Evolutionary conservation across 2,888 invertebrate species (phyloP), one percentile per base, ranked within the genome.

Genomic region (Sesia bembeciformis): DNA sequence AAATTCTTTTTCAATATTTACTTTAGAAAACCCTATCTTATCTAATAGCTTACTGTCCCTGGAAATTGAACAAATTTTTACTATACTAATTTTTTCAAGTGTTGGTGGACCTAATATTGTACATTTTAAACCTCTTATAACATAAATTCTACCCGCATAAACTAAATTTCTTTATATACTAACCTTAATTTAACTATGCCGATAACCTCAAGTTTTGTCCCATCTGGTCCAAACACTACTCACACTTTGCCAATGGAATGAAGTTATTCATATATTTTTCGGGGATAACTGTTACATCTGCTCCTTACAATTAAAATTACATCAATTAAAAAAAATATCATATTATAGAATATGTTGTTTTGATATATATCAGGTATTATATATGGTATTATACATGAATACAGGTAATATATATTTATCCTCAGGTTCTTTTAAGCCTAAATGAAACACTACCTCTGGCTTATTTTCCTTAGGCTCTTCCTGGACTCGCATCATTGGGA

Each of bases 71-170:
- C 39, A 49, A 4, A 53, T 43, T 3, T 39, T 46, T 40, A 53
- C 39, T 46, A 51, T 39, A 40, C 5, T 49, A 52, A 52, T 53
- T 39, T n/a, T 1, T 46, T 52, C 42, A 5, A 56, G 42, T 8
- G 52, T 51, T 38, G 54, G 51, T 40, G 38, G 7, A 3, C 54
- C 57, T 40, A 57, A 50, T 39, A 57, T 54, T 23, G 57, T 38
- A 23, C 5, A 4, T 53, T 51, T 54, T 6, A 57, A 51, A 8
- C 40, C 39, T 39, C 54, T 51, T 39, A 57, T 51, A 4, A 57
- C 51, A 53, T 54, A 57, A 3, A 46, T 39, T 42, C 49, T 50
- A 40, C 56, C 49, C 7, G 4, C 51, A 49, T 53, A n/a, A n/a
- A 53, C 5, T 40, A 6, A 8, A 3, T 53, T 5, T 42, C 51